Evolutionary conservation across 2,888 invertebrate genomes (phyloP), one percentile per base, ranked within the genome.

Genomic region (Erebia epiphron): DNA sequence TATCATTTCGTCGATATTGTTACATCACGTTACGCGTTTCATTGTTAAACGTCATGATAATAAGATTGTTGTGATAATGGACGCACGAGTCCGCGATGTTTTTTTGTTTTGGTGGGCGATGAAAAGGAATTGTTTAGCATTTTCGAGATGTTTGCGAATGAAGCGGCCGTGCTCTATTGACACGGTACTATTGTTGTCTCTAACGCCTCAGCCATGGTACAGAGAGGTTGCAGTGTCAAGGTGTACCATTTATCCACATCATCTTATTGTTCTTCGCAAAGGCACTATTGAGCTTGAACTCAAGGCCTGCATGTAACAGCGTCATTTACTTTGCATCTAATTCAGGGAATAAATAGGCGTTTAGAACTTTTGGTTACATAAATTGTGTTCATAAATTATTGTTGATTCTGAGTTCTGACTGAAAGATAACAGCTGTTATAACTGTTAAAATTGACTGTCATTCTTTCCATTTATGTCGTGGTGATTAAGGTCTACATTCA

Each of bases 191-290:
- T 87, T 88, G 87, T 86, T 84, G 82, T 76, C 79, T 61, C 65
- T 73, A 11, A 50, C 56, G 54, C 41, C 57, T 10, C 7, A 21
- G 49, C 67, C 16, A 67, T 58, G 70, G 71, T 79, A 80, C 77
- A 79, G 84, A 79, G 84, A 85, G 86, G 88, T 84, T 86, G 86
- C 86, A 87, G 82, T 89, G 90, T 90, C 89, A 90, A 90, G 90
- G 90, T 79, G 82, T 80, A 80, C 80, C 78, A 78, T 76, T 62
- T 62, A 79, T 78, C 35, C 52, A 52, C 14, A 49, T 58, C 50
- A 67, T 67, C 43, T 16, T 78, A 71, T 73, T 76, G 75, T 76
- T 77, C 76, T 76, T 75, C 79, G 79, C 79, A 79, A 4, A 46
- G 43, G 49, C 35, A 35, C 35, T 35, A 35, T 7, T 35, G 35